phyloP scores from a whole-genome alignment of 2,797 vertebrate species.

The Schizothorax lantsangensis region DNA sequence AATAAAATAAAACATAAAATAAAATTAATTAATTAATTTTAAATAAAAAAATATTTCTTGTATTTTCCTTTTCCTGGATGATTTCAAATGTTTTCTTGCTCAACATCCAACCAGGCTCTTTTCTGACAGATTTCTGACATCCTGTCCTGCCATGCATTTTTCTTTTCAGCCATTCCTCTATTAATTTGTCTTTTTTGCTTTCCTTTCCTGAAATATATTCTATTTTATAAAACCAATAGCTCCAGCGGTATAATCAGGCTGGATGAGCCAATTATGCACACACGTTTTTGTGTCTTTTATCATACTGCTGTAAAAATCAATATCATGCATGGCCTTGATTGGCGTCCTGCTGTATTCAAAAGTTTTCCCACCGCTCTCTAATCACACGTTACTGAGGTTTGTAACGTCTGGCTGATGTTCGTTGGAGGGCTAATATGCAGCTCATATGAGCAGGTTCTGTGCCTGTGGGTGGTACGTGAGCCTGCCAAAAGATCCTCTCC shows the following conservation, averaged over 20 bases:
- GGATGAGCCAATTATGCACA: neutral
- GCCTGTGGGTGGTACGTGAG: constrained; percentile 68
- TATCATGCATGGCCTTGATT: neutral
- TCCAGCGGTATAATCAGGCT: neutral
- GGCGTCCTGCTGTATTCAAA: neutral
- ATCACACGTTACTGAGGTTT: constrained; percentile 16
- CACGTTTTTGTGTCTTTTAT: neutral
- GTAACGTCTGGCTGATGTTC: constrained; percentile 42
- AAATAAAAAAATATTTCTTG: neutral
- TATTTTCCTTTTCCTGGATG: neutral
- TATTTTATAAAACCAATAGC: neutral
- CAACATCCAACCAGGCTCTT: neutral
- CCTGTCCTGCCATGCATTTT: neutral
- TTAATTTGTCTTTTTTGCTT: neutral
- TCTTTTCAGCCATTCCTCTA: neutral
- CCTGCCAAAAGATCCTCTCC: constrained; percentile 1
- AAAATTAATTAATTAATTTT: no score
- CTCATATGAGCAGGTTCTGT: constrained; percentile 58
- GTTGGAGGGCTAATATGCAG: constrained; percentile 28
- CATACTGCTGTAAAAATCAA: neutral
- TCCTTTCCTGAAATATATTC: neutral
- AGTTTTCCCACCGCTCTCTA: neutral
- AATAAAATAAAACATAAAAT: neutral
- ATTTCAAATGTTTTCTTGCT: neutral
- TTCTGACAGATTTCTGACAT: neutral